Conservation (phyloP, 2,113 vertebrate species). For the Candoia aspera region DNA sequence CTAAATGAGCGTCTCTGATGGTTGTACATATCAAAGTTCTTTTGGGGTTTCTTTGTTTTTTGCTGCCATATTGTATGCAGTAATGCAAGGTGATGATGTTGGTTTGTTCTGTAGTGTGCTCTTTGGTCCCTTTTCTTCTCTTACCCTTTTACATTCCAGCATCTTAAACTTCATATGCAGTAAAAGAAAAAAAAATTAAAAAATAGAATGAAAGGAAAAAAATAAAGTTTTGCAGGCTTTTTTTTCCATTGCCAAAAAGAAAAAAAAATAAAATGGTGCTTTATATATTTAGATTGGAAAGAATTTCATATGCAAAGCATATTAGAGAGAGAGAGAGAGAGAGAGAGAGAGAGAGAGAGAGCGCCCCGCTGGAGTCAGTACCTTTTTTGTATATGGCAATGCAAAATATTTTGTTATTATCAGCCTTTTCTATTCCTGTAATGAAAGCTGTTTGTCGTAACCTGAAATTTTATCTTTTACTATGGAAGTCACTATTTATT, state of each 20-base stretch:
- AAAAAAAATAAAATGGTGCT: constrained; percentile 97
- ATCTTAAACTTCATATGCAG: constrained; percentile 96
- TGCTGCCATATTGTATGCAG: constrained; percentile 98
- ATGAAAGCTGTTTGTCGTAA: constrained; percentile 99
- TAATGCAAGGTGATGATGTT: constrained; percentile 97
- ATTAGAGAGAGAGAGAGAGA: constrained; percentile 73
- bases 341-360: constrained; percentile 26
- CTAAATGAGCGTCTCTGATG: constrained; percentile 86
- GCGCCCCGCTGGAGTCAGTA: constrained; percentile 97
- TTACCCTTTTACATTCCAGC: constrained; percentile 95
- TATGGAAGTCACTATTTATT: constrained; percentile 99
- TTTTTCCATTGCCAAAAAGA: constrained; percentile 99
- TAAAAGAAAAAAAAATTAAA: constrained; percentile 84
- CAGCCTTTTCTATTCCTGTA: constrained; percentile 99
- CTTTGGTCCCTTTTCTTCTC: constrained; percentile 86
- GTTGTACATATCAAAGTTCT: constrained; percentile 93
- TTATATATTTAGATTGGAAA: constrained; percentile 99
- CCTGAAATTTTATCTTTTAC: constrained; percentile 99
- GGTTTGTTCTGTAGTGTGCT: constrained; percentile 98
- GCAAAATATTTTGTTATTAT: constrained; percentile 99
- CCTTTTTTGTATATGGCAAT: constrained; percentile 99
- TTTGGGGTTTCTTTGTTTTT: constrained; percentile 71
- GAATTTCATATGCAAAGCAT: constrained; percentile 99
- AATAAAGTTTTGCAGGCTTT: constrained; percentile 91
- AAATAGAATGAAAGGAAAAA: constrained; percentile 67